Percentiles rank a stretch among this genome's conserved stretches.
Evolutionary conservation across 2,888 invertebrate genomes (phyloP).

Genomic region (Drosophila affinis): DNA sequence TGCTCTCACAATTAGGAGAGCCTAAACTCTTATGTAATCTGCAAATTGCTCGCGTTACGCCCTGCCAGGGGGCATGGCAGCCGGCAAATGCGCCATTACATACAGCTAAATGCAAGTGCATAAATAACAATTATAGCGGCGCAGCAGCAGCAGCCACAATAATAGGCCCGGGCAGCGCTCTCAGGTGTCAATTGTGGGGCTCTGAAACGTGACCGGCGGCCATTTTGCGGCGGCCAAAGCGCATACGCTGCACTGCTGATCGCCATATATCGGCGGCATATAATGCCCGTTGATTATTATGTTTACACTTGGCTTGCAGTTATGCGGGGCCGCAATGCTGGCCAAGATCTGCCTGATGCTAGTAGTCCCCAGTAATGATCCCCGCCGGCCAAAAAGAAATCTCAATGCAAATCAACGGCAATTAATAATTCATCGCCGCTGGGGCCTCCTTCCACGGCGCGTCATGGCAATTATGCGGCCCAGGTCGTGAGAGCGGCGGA

Average conservation of each 20-base stretch:
- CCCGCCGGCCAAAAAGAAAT: constrained; percentile 50
- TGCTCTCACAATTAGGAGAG: constrained; percentile 58
- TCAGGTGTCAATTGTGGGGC: constrained; percentile 78
- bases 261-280: constrained; percentile 58
- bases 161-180: constrained; percentile 41
- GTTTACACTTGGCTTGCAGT: constrained; percentile 66
- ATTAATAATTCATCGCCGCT: constrained; percentile 77
- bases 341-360: constrained; percentile 31
- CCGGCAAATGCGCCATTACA: constrained; percentile 65
- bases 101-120: constrained; percentile 74
- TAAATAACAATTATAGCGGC: constrained; percentile 78
- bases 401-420: constrained; percentile 78
- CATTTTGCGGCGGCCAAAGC: constrained; percentile 58
- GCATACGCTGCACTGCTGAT: constrained; percentile 52
- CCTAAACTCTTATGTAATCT: constrained; percentile 66
- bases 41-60: constrained; percentile 71
- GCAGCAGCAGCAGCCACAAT: constrained; percentile 48
- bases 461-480: constrained; percentile 64
- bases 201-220: constrained; percentile 63
- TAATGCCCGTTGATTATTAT: constrained; percentile 75
- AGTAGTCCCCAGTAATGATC: constrained; percentile 62
- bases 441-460: constrained; percentile 61
- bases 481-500: constrained; percentile 12
- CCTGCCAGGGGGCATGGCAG: constrained; percentile 67
- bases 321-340: constrained; percentile 36